Conservation (phyloP, 2,888 invertebrate species). For the Polyommatus icarus region DNA sequence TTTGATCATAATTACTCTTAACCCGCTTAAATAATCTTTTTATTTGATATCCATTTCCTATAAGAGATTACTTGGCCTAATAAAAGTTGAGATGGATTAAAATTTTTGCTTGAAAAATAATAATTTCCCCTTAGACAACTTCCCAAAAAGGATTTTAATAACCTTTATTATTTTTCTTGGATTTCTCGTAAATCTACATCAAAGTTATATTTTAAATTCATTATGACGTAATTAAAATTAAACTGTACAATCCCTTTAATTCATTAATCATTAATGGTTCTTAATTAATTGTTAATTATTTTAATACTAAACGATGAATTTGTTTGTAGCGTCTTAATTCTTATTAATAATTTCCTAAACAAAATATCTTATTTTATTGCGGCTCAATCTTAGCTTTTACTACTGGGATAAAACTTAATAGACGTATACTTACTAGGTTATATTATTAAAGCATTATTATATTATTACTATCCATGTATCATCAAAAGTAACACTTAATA, state of each 20-base stretch:
- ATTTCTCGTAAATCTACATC: background rate
- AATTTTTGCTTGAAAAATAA: background rate
- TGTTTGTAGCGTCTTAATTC: background rate
- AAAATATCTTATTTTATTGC: background rate
- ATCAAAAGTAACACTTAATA: no score
- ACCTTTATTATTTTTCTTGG: background rate
- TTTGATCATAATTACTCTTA: background rate
- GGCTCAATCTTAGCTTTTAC: background rate
- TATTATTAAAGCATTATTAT: no score
- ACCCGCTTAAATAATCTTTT: background rate
- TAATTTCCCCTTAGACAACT: background rate
- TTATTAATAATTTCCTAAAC: background rate
- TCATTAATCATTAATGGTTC: background rate
- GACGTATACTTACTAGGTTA: no score
- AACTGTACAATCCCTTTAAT: background rate
- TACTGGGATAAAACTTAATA: no score
- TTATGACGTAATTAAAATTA: background rate
- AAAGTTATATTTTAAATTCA: background rate
- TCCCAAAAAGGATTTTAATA: conserved; percentile 1
- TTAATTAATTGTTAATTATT: background rate
- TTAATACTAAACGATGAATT: background rate
- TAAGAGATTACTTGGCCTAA: background rate
- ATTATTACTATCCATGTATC: no score
- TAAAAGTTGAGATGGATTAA: background rate
- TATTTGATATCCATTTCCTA: background rate